phyloP scores from a whole-genome alignment of 2,113 vertebrate genomes.

The Elgaria multicarinata region DNA sequence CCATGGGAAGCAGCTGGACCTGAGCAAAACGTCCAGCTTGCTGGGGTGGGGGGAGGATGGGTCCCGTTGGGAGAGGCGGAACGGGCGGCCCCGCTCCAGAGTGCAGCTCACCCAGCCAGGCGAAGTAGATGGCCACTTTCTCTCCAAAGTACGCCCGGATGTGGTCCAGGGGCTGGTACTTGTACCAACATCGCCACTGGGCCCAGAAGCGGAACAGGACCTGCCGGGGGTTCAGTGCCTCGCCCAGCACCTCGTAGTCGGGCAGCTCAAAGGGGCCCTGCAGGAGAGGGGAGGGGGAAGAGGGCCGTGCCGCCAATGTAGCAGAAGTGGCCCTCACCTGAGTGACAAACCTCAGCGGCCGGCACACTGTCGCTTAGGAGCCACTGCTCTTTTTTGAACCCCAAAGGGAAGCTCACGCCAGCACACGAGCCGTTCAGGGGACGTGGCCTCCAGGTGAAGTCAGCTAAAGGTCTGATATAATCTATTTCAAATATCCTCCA shows the following conservation, averaged over 20 bases:
- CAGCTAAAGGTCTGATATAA: background rate
- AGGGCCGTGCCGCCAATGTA: no score
- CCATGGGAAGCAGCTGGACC: no score
- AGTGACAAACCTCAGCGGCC: no score
- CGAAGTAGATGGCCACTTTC: conserved; percentile 81
- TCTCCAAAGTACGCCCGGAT: conserved; percentile 81
- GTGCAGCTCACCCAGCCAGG: conserved; percentile 75
- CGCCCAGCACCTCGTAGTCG: conserved; percentile 57
- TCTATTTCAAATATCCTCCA: background rate
- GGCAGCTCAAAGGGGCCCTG: conserved; percentile 78
- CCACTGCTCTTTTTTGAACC: no score
- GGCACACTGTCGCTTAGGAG: no score
- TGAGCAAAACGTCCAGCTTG: no score
- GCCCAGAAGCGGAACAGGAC: conserved; percentile 81
- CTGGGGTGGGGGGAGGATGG: no score
- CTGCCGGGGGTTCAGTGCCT: conserved; percentile 79
- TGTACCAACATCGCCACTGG: conserved; percentile 83
- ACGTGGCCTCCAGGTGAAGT: no score
- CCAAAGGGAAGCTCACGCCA: no score
- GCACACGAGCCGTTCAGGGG: no score
- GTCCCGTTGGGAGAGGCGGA: no score
- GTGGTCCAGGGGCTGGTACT: conserved; percentile 82
- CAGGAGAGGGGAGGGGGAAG: background rate
- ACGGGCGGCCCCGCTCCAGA: fast-evolving
- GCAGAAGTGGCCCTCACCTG: no score